These are phyloP conservation scores for Arizona elegans DNA, from an alignment of 2,113 vertebrate species.

Conservation along the genomic window DNA sequence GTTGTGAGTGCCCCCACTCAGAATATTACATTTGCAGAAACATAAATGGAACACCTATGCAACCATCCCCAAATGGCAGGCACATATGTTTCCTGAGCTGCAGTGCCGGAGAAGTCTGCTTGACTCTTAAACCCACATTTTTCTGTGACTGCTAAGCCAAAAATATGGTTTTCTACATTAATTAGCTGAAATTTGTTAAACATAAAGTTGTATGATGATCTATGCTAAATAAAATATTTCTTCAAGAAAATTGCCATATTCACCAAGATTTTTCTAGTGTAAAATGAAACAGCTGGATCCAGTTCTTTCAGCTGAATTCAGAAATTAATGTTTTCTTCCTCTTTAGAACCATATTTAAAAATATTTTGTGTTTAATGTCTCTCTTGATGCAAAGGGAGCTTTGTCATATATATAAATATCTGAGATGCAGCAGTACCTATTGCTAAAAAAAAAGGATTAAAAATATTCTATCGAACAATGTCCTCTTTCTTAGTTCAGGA, in stretches of 20 bases:
- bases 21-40: too few species aligned
- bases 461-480: not conserved
- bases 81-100: too few species aligned
- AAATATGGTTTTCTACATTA: not conserved
- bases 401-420: not conserved
- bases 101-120: too few species aligned
- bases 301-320: not conserved
- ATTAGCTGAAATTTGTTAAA: not conserved
- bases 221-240: not conserved
- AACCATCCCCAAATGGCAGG: too few species aligned
- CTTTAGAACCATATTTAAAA: not conserved
- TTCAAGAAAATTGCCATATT: not conserved
- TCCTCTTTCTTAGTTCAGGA: not conserved
- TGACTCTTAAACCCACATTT: not conserved
- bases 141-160: not conserved
- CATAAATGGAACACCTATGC: too few species aligned
- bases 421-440: not conserved
- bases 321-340: not conserved
- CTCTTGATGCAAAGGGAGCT: not conserved
- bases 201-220: not conserved
- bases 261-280: not conserved
- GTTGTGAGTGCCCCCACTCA: too few species aligned
- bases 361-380: not conserved
- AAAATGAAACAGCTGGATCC: not conserved
- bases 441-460: conserved; percentile 4